phyloP scores from a whole-genome alignment of 1,140 invertebrate species.

The Antheraea mylitta region DNA sequence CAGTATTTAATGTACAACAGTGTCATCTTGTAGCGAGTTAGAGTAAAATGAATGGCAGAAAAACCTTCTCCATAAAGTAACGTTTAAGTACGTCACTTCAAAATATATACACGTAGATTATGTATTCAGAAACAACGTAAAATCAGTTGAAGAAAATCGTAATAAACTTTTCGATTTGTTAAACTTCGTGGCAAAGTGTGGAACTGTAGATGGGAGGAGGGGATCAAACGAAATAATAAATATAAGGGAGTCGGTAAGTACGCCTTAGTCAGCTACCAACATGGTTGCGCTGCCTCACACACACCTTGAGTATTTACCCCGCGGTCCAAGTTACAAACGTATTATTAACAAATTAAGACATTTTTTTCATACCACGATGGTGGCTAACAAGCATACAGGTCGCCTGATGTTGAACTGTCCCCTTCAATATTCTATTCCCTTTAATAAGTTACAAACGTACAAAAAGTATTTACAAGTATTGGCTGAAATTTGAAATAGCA shows the following conservation, averaged over 20 bases:
- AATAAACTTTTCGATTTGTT: not conserved
- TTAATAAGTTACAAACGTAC: too few relatives aligned
- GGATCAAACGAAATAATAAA: constrained; percentile 4
- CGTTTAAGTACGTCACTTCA: too few relatives aligned
- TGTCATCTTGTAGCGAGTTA: too few relatives aligned
- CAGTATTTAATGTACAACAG: too few relatives aligned
- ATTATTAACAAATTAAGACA: not conserved
- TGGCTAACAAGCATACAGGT: too few relatives aligned
- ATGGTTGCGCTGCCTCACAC: not conserved
- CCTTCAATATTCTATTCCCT: not conserved
- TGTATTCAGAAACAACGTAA: not conserved
- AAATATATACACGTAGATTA: too few relatives aligned
- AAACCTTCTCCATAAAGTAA: too few relatives aligned
- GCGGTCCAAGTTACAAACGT: not conserved
- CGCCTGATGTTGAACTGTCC: too few relatives aligned
- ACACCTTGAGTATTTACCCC: not conserved
- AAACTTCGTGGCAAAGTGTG: not conserved
- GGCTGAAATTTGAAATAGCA: too few relatives aligned
- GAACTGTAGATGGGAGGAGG: not conserved
- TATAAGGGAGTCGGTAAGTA: not conserved
- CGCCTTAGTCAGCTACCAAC: not conserved
- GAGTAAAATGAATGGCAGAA: too few relatives aligned
- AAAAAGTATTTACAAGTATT: too few relatives aligned
- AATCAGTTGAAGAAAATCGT: not conserved
- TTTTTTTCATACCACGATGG: too few relatives aligned